Base-by-base conservation (phyloP, 2,113 vertebrate genomes). In the Microtus montanus region DNA sequence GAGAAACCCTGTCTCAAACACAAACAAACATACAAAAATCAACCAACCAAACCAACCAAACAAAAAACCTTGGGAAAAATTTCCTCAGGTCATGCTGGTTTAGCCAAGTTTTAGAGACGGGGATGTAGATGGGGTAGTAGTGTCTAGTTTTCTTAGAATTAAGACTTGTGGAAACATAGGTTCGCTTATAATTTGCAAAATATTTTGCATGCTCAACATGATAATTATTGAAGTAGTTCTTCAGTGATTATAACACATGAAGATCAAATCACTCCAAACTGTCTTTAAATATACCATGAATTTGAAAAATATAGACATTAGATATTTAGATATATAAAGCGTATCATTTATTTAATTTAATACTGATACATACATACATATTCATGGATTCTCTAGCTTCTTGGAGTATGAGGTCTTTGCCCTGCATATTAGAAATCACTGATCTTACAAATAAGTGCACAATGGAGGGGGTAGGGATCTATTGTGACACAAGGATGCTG, bases 131-230 rank as follows among this genome's bases (percentile, higher is more conserved):
- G n/a, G 15, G 13, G 10, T 5, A 15, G 6, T 24, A 3, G 28
- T 24, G 38, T 17, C 2, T 30, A n/a, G 12, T 44, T 70, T 84
- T 70, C 58, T 87, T 86, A 58, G 71, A 94, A 93, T 75, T 73
- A 87, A 87, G 17, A 79, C 70, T 95, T 93, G 92, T 35, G 3
- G 13, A 84, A 96, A 75, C 12, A n/a, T 87, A 87, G 44, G 8
- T 75, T 26, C 33, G 66, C 28, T 52, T 84, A 2, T 61, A 92
- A 66, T 38, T 64, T 88, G 13, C 35, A 82, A 88, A 86, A 90
- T 47, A 19, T 11, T 30, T 93, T 83, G 10, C 22, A 11, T 47
- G 38, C 9, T 8, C 33, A 19, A 64, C 1, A 28, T 79, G 35
- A 74, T 83, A 83, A 61, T 70, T 71, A 82, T 20, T 86, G 11